phyloP scores from a whole-genome alignment of 2,797 vertebrate species.

The Sarcoramphus papa region DNA sequence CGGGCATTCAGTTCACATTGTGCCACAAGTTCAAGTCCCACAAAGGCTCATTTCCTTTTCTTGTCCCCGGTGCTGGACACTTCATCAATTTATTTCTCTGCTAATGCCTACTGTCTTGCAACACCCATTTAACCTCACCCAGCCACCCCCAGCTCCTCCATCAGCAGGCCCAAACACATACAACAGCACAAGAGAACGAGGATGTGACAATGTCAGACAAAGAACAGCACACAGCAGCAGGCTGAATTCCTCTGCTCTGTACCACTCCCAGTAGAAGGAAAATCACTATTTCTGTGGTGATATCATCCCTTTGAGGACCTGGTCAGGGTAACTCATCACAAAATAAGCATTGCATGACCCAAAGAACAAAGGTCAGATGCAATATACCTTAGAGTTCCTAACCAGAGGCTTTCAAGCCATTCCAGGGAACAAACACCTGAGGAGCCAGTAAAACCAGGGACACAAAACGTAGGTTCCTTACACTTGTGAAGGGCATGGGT shows the following conservation, averaged over 20 bases:
- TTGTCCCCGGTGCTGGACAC: neutral
- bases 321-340: neutral
- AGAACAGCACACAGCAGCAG: neutral
- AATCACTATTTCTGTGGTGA: neutral
- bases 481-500: fast-evolving
- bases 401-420: neutral
- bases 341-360: neutral
- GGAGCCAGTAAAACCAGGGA: neutral
- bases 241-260: neutral
- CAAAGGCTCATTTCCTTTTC: neutral
- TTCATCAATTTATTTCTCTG: neutral
- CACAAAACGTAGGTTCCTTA: fast-evolving
- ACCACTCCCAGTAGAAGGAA: neutral
- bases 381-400: neutral
- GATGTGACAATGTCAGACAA: neutral
- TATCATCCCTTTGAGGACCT: neutral
- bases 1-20: neutral
- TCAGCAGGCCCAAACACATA: neutral
- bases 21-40: neutral
- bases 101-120: neutral
- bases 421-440: neutral
- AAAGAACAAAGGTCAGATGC: neutral
- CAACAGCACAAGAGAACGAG: neutral
- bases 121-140: neutral
- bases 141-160: neutral